These are phyloP conservation scores for Drosophila bifasciata DNA, from an alignment of 1,140 invertebrate genomes.

Conservation along the genomic window DNA sequence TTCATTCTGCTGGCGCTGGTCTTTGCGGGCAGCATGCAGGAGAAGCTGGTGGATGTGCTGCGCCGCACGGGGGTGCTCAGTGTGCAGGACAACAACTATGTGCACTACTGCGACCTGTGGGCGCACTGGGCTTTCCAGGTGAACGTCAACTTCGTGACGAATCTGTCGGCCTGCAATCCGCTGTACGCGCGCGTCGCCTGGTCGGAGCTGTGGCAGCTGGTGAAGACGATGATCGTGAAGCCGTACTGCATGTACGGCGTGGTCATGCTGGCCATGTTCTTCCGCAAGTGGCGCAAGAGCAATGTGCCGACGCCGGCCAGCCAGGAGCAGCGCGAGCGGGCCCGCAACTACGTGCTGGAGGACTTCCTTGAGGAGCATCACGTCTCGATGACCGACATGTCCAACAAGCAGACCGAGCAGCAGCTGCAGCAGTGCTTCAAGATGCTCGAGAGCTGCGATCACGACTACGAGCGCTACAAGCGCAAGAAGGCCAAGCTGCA, in stretches of 20 bases:
- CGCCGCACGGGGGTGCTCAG: constrained; percentile 54
- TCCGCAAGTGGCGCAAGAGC: constrained; percentile 77
- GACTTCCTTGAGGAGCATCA: constrained; percentile 81
- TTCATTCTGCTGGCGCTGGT: constrained; percentile 60
- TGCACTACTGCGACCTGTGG: constrained; percentile 65
- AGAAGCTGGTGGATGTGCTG: constrained; percentile 58
- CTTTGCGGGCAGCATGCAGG: constrained; percentile 67
- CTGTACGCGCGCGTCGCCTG: constrained; percentile 63
- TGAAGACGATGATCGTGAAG: constrained; percentile 78
- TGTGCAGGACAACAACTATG: constrained; percentile 43
- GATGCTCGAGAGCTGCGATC: constrained; percentile 69
- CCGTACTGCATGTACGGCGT: constrained; percentile 81
- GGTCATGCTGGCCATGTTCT: constrained; percentile 81
- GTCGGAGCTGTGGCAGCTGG: constrained; percentile 72
- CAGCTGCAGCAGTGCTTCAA: constrained; percentile 72
- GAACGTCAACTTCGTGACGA: constrained; percentile 72
- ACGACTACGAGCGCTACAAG: constrained; percentile 80
- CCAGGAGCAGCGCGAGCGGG: constrained; percentile 69
- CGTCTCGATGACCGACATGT: constrained; percentile 80
- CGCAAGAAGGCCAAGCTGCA: constrained; percentile 60
- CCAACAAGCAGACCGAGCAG: constrained; percentile 73
- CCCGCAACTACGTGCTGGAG: constrained; percentile 81
- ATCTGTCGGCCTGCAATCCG: constrained; percentile 72
- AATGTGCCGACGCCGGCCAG: constrained; percentile 47
- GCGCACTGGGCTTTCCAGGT: constrained; percentile 74